These are phyloP conservation scores for Terebella lapidaria DNA, from an alignment of 2,888 invertebrate species.

Conservation along the genomic window DNA sequence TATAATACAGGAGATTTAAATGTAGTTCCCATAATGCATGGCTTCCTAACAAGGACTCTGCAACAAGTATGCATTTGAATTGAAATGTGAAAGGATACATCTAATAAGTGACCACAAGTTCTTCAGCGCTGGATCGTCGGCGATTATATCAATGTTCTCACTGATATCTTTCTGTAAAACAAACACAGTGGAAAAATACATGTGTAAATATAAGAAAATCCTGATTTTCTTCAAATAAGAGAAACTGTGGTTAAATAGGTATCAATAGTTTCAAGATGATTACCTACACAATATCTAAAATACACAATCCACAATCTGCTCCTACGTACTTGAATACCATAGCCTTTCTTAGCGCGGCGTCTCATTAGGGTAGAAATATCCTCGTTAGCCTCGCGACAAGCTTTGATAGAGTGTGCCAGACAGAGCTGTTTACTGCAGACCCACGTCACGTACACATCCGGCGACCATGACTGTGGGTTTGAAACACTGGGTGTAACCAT, in stretches of 20 bases:
- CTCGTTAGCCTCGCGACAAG: constrained; percentile 55
- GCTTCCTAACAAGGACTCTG: no score
- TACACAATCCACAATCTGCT: no score
- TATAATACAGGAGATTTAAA: no score
- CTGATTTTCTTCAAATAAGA: neutral
- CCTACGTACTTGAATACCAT: constrained; percentile 70
- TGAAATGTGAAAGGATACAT: constrained; percentile 3
- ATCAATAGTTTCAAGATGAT: no score
- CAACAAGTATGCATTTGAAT: no score
- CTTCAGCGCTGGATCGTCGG: neutral
- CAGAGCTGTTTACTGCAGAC: constrained; percentile 67
- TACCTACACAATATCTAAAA: no score
- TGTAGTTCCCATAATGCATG: no score
- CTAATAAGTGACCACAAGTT: neutral
- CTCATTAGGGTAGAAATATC: constrained; percentile 74
- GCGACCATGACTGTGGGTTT: constrained; percentile 63
- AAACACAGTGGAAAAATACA: constrained; percentile 3
- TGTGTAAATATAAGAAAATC: neutral
- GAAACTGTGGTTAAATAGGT: no score
- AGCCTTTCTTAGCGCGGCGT: constrained; percentile 67
- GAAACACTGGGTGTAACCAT: no score
- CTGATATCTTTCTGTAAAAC: neutral
- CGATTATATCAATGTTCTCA: neutral
- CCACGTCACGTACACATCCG: constrained; percentile 70
- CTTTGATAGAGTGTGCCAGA: constrained; percentile 59